Evolutionary conservation across 1,140 invertebrate species (phyloP).

Genomic region (Melanaphis sacchari): DNA sequence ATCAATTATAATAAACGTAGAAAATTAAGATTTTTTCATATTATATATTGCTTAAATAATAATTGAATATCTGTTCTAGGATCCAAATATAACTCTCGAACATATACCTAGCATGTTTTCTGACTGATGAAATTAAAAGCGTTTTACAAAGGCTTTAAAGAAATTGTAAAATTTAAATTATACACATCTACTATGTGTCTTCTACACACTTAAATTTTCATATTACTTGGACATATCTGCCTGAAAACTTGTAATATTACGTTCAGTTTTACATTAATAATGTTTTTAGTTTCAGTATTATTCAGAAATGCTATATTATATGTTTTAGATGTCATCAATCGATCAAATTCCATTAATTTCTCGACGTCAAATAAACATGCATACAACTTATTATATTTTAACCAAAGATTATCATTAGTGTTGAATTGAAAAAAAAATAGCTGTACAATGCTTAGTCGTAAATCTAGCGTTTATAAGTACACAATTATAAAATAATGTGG

Average conservation of each 20-base stretch:
- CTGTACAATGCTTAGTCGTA: background rate
- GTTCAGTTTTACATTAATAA: background rate
- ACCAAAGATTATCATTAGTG: background rate
- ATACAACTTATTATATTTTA: background rate
- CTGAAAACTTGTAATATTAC: background rate
- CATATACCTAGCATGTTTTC: background rate
- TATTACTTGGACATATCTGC: background rate
- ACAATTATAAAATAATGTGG: background rate
- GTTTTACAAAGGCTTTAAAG: background rate
- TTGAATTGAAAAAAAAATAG: background rate
- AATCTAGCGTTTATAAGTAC: background rate
- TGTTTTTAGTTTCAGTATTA: background rate
- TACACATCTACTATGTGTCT: background rate
- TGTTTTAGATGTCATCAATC: background rate
- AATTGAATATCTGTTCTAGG: background rate
- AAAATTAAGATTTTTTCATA: background rate
- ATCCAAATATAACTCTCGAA: too few species aligned
- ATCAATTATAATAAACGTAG: background rate
- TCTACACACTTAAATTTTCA: slow-evolving; percentile 15
- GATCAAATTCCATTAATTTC: background rate
- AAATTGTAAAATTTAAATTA: slow-evolving; percentile 7
- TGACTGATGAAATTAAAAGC: background rate
- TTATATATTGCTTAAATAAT: background rate
- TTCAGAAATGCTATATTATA: background rate
- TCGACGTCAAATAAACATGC: background rate